phyloP scores from a whole-genome alignment of 2,113 vertebrate genomes.

The Physeter macrocephalus region DNA sequence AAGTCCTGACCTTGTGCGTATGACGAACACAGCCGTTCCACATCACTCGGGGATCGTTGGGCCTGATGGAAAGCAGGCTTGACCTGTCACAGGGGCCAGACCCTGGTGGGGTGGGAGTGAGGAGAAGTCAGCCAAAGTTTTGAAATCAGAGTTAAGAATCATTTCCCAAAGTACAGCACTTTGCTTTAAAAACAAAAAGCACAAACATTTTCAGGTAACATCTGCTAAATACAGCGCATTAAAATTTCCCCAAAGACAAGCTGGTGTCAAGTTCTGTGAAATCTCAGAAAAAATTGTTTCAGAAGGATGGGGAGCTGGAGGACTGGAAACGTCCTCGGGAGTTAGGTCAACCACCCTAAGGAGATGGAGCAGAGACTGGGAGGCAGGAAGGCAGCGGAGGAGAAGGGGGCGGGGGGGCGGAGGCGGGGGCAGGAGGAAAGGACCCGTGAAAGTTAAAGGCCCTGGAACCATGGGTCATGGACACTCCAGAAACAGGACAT shows the following conservation, averaged over 20 bases:
- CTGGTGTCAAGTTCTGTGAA: background rate
- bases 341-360: background rate
- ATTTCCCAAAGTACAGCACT: background rate
- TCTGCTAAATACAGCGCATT: background rate
- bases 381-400: background rate
- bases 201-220: background rate
- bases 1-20: background rate
- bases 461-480: background rate
- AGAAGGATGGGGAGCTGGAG: background rate
- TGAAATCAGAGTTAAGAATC: constrained; percentile 19
- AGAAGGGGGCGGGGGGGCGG: background rate
- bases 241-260: constrained; percentile 4
- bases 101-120: background rate
- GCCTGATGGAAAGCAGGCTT: background rate
- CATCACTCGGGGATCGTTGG: background rate
- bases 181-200: background rate
- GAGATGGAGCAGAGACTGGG: background rate
- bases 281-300: background rate
- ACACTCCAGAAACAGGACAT: background rate
- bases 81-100: background rate
- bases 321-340: background rate
- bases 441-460: background rate
- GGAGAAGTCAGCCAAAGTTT: background rate
- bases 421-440: background rate
- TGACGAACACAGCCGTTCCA: background rate